These are phyloP conservation scores for Kryptopterus vitreolus DNA, from an alignment of 2,797 vertebrate genomes.

Conservation along the genomic window DNA sequence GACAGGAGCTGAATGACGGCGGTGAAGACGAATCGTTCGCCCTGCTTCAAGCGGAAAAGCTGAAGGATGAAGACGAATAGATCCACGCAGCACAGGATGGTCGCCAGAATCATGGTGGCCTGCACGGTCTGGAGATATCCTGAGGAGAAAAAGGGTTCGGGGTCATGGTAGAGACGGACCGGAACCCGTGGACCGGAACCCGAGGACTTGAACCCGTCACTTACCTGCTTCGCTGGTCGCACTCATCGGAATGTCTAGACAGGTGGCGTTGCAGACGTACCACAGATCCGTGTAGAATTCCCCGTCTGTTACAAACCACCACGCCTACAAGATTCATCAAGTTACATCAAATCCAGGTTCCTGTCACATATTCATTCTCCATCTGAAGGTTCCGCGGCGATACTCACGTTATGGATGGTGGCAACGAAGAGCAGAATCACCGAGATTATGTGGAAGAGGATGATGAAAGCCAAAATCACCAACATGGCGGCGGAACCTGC, in stretches of 20 bases:
- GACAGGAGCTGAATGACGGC: constrained; percentile 88
- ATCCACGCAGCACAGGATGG: constrained; percentile 86
- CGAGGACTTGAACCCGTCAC: too few species aligned
- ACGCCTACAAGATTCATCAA: constrained; percentile 71
- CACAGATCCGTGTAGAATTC: constrained; percentile 82
- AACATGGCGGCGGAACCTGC: constrained; percentile 77
- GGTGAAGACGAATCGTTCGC: constrained; percentile 90
- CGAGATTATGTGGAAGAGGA: constrained; percentile 88
- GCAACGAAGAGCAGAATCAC: constrained; percentile 85
- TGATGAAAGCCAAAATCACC: constrained; percentile 90
- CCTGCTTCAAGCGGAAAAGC: constrained; percentile 94
- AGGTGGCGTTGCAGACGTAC: constrained; percentile 75
- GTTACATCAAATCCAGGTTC: too few species aligned
- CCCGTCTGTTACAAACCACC: constrained; percentile 78
- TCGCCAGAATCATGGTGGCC: constrained; percentile 89
- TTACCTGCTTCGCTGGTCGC: constrained; percentile 62
- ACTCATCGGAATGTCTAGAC: constrained; percentile 63
- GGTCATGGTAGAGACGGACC: neutral
- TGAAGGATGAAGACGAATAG: constrained; percentile 93
- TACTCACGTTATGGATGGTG: constrained; percentile 92
- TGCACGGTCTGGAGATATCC: constrained; percentile 89
- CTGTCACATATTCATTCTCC: too few species aligned
- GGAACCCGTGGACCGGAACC: too few species aligned
- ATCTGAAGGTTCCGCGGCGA: too few species aligned
- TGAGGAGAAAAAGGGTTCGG: constrained; percentile 58